A percentile compares a stretch with the other conserved stretches of the same genome.
phyloP scores from a whole-genome alignment of 2,113 vertebrate species.

The Misgurnus anguillicaudatus region DNA sequence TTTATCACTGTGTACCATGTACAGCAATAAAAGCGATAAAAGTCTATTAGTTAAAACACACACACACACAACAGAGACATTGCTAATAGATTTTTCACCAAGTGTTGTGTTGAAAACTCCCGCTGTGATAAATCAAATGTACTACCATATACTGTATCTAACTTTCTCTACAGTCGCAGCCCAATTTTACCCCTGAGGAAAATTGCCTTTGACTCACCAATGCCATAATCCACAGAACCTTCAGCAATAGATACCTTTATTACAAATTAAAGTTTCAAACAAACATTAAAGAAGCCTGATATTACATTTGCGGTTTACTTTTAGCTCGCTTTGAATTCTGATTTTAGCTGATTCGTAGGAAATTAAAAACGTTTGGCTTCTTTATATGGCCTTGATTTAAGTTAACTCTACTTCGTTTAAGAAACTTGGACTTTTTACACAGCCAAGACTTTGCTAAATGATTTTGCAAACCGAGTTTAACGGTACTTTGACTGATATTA shows the following conservation, averaged over 20 bases:
- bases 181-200: constrained; percentile 16
- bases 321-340: background rate
- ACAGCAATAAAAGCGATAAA: constrained; percentile 18
- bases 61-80: constrained; percentile 23
- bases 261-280: background rate
- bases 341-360: background rate
- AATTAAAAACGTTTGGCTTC: background rate
- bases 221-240: background rate
- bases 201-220: background rate
- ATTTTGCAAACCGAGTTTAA: constrained; percentile 45
- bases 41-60: background rate
- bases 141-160: constrained; percentile 56
- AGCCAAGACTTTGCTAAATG: constrained; percentile 37
- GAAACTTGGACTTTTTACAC: constrained; percentile 45
- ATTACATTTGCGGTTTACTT: background rate
- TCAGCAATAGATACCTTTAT: too few species aligned
- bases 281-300: background rate
- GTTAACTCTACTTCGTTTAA: constrained; percentile 53
- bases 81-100: constrained; percentile 56
- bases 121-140: constrained; percentile 52
- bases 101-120: constrained; percentile 52
- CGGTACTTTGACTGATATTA: constrained; percentile 38
- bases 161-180: constrained; percentile 15
- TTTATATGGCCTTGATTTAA: constrained; percentile 13
- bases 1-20: background rate